Evolutionary conservation across 2,113 vertebrate species (phyloP).

Genomic region (human): GRCh38 chr1:85669501-85670000

Average conservation of each 20-base stretch:
- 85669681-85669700: not conserved
- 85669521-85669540: not conserved
- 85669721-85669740: not conserved
- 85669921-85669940: not conserved
- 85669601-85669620: not conserved
- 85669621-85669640: not conserved
- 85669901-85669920: not conserved
- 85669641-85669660: not conserved
- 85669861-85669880: not conserved
- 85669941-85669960: conserved; percentile 2
- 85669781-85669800: not conserved
- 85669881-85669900: not conserved
- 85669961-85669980: conserved; percentile 28
- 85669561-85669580: not conserved
- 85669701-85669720: not conserved
- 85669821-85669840: not conserved
- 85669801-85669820: not conserved
- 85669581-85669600: not conserved
- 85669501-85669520: conserved; percentile 34
- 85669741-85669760: not conserved
- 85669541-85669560: not conserved
- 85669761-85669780: not conserved
- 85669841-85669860: not conserved
- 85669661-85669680: not conserved
- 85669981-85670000: not conserved